Evolutionary conservation across 2,888 invertebrate species (phyloP).

Genomic region (Acanthococcus lagerstroemiae): DNA sequence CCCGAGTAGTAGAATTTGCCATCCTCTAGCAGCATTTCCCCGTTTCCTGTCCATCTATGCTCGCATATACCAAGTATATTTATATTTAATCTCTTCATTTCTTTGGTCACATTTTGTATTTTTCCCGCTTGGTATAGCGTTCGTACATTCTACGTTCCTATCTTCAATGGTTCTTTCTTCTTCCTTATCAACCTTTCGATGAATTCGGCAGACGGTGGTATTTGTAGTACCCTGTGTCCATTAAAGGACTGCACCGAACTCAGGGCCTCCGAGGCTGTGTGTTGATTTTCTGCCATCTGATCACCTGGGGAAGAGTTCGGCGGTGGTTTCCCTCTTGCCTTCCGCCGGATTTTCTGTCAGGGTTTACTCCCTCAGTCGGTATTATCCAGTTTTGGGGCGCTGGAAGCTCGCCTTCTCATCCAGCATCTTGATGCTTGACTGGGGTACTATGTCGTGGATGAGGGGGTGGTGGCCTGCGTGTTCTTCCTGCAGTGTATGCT

Average conservation of each 20-base stretch:
- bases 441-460: too few relatives aligned
- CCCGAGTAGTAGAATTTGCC: not conserved
- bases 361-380: not conserved
- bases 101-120: not conserved
- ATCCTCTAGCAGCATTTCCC: not conserved
- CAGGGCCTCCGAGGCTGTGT: not conserved
- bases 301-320: not conserved
- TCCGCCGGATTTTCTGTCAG: not conserved
- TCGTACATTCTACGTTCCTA: not conserved
- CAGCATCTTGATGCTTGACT: not conserved
- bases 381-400: not conserved
- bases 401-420: not conserved
- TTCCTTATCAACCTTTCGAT: not conserved
- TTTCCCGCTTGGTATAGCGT: not conserved
- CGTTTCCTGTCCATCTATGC: not conserved
- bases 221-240: not conserved
- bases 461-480: too few relatives aligned
- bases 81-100: not conserved
- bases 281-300: not conserved
- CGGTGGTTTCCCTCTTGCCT: not conserved
- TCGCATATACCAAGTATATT: not conserved
- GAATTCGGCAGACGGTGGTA: not conserved
- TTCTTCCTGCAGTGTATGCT: too few relatives aligned
- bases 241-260: not conserved
- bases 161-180: not conserved